Evolutionary conservation across 2,888 invertebrate genomes (phyloP), one percentile per base, ranked within the genome.

Genomic region (Erebia palarica): DNA sequence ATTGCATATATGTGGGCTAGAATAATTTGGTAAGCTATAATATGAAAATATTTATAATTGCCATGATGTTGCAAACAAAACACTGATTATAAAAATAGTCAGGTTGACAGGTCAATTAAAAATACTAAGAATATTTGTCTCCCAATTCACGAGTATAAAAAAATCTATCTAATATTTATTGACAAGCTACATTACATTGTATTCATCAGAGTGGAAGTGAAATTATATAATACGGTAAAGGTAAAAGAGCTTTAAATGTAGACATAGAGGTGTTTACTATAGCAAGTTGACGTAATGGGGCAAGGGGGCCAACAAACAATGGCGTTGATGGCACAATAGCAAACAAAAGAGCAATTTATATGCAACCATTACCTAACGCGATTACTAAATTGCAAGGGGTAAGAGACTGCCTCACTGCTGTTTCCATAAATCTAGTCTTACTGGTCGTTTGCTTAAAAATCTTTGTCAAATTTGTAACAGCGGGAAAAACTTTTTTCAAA

Each of bases 341-440:
- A 77, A 78, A 90, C 89, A 91, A 90, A 88, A 86, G 85, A 84
- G 86, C 89, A 87, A 89, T 92, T 90, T 92, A 89, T 92, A 90
- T 91, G 89, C 90, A 88, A 83, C 84, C 84, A 82, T 86, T 86
- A 90, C 90, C 90, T 91, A 89, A 88, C 85, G 84, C 84, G 88
- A 90, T 91, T 90, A 89, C 87, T 80, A 84, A 90, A 87, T 85
- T 82, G 85, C 80, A 81, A 81, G 86, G 87, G 86, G 79, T 77
- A 74, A 70, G 75, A 77, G 75, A 77, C 79, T 83, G 83, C 82
- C 80, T 78, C 80, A 81, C 79, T 78, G 77, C 75, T 76, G 14
- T 49, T 49, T 47, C 44, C 7, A 44, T 18, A 61, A 49, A 61
- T 63, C 21, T 21, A 49, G 60, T 60, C n/a, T 59, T 36, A 36